Evolutionary conservation across 92 coral and sea anemone genomes (phyloP).

Genomic region (Muricea muricata): DNA sequence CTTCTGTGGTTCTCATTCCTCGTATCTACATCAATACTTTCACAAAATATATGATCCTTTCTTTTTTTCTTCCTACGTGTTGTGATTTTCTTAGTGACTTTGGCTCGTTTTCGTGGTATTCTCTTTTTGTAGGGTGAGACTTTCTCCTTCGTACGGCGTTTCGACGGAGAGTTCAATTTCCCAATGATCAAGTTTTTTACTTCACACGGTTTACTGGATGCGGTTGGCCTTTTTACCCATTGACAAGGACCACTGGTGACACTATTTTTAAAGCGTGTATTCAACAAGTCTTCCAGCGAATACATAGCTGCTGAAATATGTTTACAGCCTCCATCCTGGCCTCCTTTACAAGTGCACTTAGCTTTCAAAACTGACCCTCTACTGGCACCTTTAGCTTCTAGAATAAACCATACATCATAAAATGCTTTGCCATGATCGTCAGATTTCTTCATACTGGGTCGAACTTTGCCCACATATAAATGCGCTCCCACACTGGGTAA

Average conservation of each 20-base stretch:
- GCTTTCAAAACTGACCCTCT: conserved; percentile 6
- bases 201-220: conserved; percentile 46
- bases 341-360: conserved; percentile 60
- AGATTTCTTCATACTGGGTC: neutral
- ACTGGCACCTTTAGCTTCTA: neutral
- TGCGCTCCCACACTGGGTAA: too few species aligned
- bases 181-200: conserved; percentile 47
- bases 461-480: too few species aligned
- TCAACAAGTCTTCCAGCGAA: conserved; percentile 51
- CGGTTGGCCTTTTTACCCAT: conserved; percentile 51
- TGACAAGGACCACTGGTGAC: conserved; percentile 68
- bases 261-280: conserved; percentile 37
- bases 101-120: too few species aligned
- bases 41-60: neutral
- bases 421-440: neutral
- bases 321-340: too few species aligned
- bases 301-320: conserved; percentile 72
- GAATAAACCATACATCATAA: conserved; percentile 8
- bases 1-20: neutral
- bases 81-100: neutral
- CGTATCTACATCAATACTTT: neutral
- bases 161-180: neutral
- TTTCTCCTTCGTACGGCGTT: neutral
- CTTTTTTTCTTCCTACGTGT: neutral
- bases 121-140: neutral